phyloP scores from a whole-genome alignment of 2,797 vertebrate genomes.

The Momotus momota region DNA sequence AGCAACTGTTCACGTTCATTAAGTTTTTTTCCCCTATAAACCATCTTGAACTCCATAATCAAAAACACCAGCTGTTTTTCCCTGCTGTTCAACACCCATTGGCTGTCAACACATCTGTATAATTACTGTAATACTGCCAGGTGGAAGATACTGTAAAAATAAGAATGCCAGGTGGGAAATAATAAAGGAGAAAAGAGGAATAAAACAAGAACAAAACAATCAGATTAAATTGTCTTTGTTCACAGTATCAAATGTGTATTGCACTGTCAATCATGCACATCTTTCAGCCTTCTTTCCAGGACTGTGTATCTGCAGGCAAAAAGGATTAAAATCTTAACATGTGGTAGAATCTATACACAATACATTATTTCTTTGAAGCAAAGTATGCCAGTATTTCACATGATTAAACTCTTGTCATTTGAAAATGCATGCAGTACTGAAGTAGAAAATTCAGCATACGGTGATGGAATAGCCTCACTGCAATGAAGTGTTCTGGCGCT shows the following conservation, averaged over 20 bases:
- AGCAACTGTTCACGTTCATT: background rate
- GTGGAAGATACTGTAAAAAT: background rate
- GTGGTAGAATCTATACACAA: background rate
- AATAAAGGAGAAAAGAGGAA: background rate
- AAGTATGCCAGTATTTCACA: background rate
- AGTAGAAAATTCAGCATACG: background rate
- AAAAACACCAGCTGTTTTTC: background rate
- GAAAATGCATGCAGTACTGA: background rate
- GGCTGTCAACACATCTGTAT: background rate
- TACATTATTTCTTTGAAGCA: background rate
- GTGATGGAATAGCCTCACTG: background rate
- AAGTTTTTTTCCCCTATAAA: background rate
- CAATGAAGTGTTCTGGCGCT: background rate
- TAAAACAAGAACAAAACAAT: background rate
- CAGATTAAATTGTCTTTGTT: background rate
- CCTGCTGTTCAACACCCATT: background rate
- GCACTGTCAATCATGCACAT: background rate
- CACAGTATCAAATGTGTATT: background rate
- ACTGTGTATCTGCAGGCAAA: background rate
- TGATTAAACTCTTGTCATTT: background rate
- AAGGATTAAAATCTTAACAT: background rate
- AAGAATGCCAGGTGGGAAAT: background rate
- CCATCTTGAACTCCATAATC: background rate
- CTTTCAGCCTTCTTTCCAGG: background rate
- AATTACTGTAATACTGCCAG: background rate